A percentile compares a stretch with the other conserved stretches of the same genome.
Evolutionary conservation across 2,113 vertebrate genomes (phyloP).

Genomic region (Nannospalax galili): DNA sequence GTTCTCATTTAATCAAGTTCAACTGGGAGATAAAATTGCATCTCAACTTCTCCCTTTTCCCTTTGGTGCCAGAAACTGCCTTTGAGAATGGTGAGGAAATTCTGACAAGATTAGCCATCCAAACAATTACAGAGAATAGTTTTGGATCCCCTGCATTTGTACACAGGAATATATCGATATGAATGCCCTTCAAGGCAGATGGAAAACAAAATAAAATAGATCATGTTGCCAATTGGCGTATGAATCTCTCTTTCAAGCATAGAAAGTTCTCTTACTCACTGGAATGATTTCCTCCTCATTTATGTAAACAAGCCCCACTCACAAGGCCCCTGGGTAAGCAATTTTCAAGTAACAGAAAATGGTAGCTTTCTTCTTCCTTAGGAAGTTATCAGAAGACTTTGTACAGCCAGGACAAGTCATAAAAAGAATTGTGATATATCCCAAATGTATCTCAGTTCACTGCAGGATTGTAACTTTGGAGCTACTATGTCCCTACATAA

Average conservation of each 20-base stretch:
- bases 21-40: slow-evolving; percentile 75
- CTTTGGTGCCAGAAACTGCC: slow-evolving; percentile 70
- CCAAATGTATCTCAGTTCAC: not conserved
- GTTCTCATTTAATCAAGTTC: slow-evolving; percentile 78
- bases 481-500: not conserved
- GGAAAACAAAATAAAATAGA: slow-evolving; percentile 60
- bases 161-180: not conserved
- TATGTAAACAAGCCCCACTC: slow-evolving; percentile 33
- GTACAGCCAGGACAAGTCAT: not conserved
- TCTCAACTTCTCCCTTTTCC: slow-evolving; percentile 70
- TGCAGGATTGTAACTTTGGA: slow-evolving; percentile 36
- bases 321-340: not conserved
- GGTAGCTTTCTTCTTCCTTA: not conserved
- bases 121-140: slow-evolving; percentile 52
- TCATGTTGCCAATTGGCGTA: not conserved
- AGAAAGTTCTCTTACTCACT: not conserved
- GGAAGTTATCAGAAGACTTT: slow-evolving; percentile 3
- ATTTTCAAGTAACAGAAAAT: slow-evolving; percentile 44
- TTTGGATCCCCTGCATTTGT: not conserved
- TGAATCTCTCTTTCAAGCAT: slow-evolving; percentile 28
- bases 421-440: not conserved
- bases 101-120: slow-evolving; percentile 57
- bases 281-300: slow-evolving; percentile 40
- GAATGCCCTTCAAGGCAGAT: not conserved
- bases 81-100: slow-evolving; percentile 57